phyloP scores from a whole-genome alignment of 2,797 vertebrate species.

The Sparus aurata region DNA sequence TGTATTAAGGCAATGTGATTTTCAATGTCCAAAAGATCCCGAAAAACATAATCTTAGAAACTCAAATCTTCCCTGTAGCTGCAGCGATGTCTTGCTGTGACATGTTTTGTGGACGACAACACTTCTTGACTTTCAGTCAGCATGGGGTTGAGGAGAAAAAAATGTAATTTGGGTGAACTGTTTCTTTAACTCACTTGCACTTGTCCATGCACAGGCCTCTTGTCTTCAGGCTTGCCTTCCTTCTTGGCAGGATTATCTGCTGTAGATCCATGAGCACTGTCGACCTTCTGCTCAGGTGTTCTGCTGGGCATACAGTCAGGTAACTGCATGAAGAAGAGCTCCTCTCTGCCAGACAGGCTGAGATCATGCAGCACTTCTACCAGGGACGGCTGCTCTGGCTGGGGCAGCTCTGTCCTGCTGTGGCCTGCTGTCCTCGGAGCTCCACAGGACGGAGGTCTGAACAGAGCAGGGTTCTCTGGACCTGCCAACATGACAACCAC shows the following conservation, averaged over 20 bases:
- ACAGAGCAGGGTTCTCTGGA: constrained; percentile 55
- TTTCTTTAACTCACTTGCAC: constrained; percentile 64
- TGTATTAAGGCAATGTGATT: no score
- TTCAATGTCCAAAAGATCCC: no score
- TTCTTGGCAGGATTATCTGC: constrained; percentile 62
- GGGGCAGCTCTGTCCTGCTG: constrained; percentile 4
- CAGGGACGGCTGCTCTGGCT: constrained; percentile 66
- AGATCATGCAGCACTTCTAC: constrained; percentile 80
- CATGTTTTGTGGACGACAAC: no score
- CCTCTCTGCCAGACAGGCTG: constrained; percentile 77
- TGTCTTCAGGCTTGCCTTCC: constrained; percentile 69
- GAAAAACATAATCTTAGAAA: no score
- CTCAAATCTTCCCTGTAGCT: no score
- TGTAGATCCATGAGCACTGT: neutral
- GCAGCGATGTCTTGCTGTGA: no score
- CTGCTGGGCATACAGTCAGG: constrained; percentile 83
- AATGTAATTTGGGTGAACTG: no score
- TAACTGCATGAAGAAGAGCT: constrained; percentile 87
- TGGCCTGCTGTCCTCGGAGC: constrained; percentile 6
- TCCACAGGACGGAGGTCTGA: constrained; percentile 24
- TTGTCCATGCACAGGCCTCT: constrained; percentile 63
- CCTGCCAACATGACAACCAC: constrained; percentile 37
- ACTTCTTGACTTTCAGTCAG: no score
- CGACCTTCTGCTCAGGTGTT: constrained; percentile 9
- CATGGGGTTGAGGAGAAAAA: no score